These are phyloP conservation scores for Meloidogyne hapla DNA, from an alignment of 1,140 invertebrate species.

Conservation along the genomic window DNA sequence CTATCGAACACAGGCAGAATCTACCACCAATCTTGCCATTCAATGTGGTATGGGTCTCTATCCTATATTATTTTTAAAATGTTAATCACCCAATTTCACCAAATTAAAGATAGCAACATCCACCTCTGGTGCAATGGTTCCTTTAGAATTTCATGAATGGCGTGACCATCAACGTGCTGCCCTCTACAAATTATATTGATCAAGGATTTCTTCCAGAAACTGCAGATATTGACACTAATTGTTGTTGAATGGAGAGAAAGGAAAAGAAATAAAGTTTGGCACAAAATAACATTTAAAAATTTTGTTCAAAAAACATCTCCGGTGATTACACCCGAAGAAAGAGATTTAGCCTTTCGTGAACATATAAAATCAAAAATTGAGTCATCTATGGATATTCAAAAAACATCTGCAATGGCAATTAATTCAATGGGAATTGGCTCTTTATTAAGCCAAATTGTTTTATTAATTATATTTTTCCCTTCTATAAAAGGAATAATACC, in stretches of 20 bases:
- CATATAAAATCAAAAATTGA: background rate
- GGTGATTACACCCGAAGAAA: too few relatives aligned
- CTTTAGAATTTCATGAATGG: constrained; percentile 1
- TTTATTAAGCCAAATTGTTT: background rate
- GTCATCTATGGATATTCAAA: constrained; percentile 2
- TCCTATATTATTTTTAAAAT: too few relatives aligned
- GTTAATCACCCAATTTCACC: too few relatives aligned
- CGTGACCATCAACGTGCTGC: background rate
- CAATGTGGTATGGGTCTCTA: too few relatives aligned
- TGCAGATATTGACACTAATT: background rate
- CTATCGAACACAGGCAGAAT: too few relatives aligned
- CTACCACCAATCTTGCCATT: too few relatives aligned
- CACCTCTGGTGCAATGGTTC: constrained; percentile 20
- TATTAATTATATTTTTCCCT: background rate
- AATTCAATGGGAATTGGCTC: constrained; percentile 18
- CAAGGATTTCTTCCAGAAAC: constrained; percentile 20
- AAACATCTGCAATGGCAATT: constrained; percentile 3
- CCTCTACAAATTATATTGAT: background rate
- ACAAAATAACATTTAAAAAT: background rate
- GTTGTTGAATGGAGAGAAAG: background rate
- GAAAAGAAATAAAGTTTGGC: background rate
- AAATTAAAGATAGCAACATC: constrained; percentile 4
- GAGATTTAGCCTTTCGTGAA: too few relatives aligned
- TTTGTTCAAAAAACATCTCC: background rate
- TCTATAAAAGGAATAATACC: background rate